phyloP scores from a whole-genome alignment of 2,113 vertebrate species.

The Anoplopoma fimbria region DNA sequence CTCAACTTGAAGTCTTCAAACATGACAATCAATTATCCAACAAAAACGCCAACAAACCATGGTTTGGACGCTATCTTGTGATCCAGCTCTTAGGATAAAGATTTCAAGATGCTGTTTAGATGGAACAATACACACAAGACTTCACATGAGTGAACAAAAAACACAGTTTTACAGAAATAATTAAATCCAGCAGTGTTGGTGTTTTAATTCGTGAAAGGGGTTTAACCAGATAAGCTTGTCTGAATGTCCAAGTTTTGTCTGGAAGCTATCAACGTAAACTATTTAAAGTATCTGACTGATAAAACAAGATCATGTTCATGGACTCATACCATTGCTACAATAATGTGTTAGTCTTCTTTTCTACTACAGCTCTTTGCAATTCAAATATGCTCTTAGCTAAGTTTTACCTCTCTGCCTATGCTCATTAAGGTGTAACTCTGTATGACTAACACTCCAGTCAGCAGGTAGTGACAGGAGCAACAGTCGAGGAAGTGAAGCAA shows the following conservation, averaged over 20 bases:
- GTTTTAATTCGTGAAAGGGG: background rate
- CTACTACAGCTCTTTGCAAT: background rate
- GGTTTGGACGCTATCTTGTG: too few relatives aligned
- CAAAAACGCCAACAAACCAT: too few relatives aligned
- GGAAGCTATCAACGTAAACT: background rate
- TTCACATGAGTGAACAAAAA: too few relatives aligned
- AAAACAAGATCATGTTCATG: background rate
- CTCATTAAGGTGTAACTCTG: background rate
- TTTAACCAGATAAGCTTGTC: constrained; percentile 17
- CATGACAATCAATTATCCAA: too few relatives aligned
- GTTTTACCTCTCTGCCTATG: background rate
- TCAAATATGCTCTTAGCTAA: background rate
- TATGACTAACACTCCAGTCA: background rate
- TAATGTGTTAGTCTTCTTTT: background rate
- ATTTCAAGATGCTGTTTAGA: too few relatives aligned
- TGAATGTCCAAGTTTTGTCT: constrained; percentile 9
- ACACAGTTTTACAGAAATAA: too few relatives aligned
- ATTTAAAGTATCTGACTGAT: background rate
- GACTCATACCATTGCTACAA: background rate
- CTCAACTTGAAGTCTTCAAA: too few relatives aligned
- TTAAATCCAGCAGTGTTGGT: background rate
- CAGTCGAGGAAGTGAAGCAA: background rate
- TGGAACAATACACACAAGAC: too few relatives aligned
- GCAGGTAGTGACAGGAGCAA: background rate
- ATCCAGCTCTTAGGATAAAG: too few relatives aligned